Percentiles rank a stretch among this genome's conserved stretches.
Evolutionary conservation across 30 jellyfish, hydroid and myxozoan species (phyloP).

Genomic region (Aurelia aurita complex sp. Pacific): DNA sequence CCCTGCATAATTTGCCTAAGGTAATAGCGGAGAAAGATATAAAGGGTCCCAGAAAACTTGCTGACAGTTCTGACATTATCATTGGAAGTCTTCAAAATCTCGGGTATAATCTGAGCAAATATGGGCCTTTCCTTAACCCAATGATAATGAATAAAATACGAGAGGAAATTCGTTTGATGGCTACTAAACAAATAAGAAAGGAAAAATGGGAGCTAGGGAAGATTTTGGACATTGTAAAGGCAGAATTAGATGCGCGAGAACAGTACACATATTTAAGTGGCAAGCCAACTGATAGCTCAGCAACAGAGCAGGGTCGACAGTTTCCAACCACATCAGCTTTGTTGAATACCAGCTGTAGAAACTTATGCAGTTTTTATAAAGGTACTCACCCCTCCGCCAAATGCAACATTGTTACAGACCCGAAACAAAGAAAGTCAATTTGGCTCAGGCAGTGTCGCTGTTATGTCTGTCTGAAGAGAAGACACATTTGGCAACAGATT

Average conservation of each 20-base stretch:
- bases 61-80: conserved; percentile 24
- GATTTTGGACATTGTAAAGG: conserved; percentile 22
- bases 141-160: conserved; percentile 30
- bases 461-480: no score
- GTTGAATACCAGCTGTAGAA: neutral
- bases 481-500: no score
- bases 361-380: conserved; percentile 19
- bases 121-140: conserved; percentile 46
- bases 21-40: conserved; percentile 4
- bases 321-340: conserved; percentile 33
- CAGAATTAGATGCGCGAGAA: conserved; percentile 42
- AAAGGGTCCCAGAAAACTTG: conserved; percentile 9
- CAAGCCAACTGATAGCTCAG: neutral
- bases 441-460: neutral
- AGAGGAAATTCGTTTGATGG: conserved; percentile 12
- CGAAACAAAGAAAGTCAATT: neutral
- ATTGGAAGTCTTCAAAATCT: conserved; percentile 22
- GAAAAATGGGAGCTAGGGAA: conserved; percentile 38
- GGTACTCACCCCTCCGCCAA: conserved; percentile 27
- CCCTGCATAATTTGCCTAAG: conserved; percentile 1
- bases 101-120: conserved; percentile 21
- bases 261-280: conserved; percentile 13
- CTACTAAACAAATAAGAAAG: conserved; percentile 16
- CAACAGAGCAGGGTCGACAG: neutral
- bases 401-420: conserved; percentile 5